A percentile compares a stretch with the other conserved stretches of the same genome.
Evolutionary conservation across 2,888 invertebrate species (phyloP).

Genomic region (Tetheella fluctuosa): DNA sequence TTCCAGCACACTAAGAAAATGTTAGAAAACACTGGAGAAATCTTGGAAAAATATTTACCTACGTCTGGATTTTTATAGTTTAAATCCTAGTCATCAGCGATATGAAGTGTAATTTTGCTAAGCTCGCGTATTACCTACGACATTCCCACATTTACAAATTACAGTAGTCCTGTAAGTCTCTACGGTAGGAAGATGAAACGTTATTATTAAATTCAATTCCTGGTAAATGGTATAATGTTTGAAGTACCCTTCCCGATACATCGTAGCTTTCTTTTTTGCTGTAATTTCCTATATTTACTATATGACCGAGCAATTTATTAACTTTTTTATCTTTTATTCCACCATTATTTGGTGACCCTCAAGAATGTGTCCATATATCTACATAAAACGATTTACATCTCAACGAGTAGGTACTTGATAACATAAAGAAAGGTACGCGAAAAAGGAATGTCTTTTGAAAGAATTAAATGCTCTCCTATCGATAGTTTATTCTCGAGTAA

Average conservation of each 20-base stretch:
- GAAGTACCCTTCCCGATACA: not conserved
- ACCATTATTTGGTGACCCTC: not conserved
- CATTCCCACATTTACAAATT: not conserved
- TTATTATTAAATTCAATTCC: not conserved
- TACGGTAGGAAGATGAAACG: not conserved
- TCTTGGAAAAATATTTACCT: not conserved
- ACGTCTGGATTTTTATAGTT: not conserved
- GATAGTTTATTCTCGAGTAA: slow-evolving; percentile 13
- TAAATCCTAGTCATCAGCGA: not conserved
- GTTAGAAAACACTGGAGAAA: not conserved
- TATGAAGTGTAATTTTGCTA: not conserved
- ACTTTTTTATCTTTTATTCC: not conserved
- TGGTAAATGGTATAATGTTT: not conserved
- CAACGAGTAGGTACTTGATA: not conserved
- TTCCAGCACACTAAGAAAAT: too few relatives aligned
- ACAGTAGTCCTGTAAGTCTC: too few relatives aligned
- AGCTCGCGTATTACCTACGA: not conserved
- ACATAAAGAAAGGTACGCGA: not conserved
- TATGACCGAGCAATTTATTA: not conserved
- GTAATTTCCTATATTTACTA: not conserved
- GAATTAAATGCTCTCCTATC: not conserved
- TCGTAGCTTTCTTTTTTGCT: not conserved
- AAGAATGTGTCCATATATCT: not conserved
- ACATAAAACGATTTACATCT: not conserved
- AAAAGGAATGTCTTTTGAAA: not conserved